Percentiles rank a stretch among this genome's conserved stretches.
phyloP scores from a whole-genome alignment of 2,888 invertebrate species.

The Tipula vernalis region DNA sequence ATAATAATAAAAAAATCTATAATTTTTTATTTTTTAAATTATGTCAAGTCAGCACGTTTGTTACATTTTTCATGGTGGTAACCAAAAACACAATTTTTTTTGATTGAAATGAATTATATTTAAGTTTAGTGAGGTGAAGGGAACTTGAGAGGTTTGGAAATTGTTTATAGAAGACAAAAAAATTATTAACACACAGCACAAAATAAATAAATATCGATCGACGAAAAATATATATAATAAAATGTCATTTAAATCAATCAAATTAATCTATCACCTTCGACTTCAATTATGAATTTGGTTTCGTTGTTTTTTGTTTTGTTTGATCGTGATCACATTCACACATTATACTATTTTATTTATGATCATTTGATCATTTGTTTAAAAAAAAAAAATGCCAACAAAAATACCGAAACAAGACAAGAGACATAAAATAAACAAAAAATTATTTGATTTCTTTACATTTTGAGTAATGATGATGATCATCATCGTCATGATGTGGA shows the following conservation, averaged over 20 bases:
- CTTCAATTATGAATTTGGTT: constrained; percentile 6
- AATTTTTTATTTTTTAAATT: not conserved
- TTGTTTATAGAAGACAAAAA: not conserved
- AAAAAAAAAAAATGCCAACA: not conserved
- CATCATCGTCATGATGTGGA: not conserved
- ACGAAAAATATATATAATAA: not conserved
- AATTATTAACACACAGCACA: not conserved
- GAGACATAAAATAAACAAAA: not conserved
- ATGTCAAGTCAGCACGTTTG: constrained; percentile 4
- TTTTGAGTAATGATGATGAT: not conserved
- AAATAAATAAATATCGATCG: not conserved
- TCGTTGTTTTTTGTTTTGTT: not conserved
- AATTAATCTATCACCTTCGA: constrained; percentile 10
- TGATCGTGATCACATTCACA: constrained; percentile 5
- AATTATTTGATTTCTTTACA: constrained; percentile 4
- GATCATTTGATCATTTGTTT: not conserved
- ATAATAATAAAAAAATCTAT: not conserved
- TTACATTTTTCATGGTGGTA: not conserved
- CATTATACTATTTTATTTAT: constrained; percentile 4
- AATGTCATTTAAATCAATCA: constrained; percentile 10
- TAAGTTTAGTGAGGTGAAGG: not conserved
- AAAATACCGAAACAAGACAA: not conserved
- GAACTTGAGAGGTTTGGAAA: not conserved
- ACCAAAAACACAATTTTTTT: not conserved
- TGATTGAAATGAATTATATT: constrained; percentile 4